These are phyloP conservation scores for Apostichopus leukothele DNA, from an alignment of 53 echinoderm and acorn worm genomes.

Conservation along the genomic window DNA sequence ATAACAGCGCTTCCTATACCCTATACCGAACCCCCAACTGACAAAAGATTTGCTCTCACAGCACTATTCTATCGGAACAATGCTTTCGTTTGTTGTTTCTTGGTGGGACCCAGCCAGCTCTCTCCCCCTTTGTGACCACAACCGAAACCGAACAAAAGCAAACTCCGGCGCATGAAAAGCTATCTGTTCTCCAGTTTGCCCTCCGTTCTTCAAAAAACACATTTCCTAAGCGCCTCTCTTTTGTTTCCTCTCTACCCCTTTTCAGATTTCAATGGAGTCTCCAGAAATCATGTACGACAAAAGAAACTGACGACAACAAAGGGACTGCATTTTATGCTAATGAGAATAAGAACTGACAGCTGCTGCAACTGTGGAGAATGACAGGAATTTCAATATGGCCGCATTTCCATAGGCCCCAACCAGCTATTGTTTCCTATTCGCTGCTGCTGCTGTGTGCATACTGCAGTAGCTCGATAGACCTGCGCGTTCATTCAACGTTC, in stretches of 20 bases:
- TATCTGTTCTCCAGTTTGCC: not conserved
- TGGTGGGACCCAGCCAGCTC: slow-evolving; percentile 19
- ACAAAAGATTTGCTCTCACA: slow-evolving; percentile 12
- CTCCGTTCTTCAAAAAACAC: slow-evolving; percentile 24
- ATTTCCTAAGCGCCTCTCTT: slow-evolving; percentile 25
- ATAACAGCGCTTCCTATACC: not conserved
- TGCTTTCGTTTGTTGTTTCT: slow-evolving; percentile 21
- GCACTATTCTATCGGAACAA: slow-evolving; percentile 5
- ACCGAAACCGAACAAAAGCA: slow-evolving; percentile 36
- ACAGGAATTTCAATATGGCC: slow-evolving; percentile 50
- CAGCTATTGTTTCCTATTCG: slow-evolving; percentile 42
- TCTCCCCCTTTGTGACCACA: slow-evolving; percentile 16
- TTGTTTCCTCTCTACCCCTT: slow-evolving; percentile 14
- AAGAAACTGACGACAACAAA: slow-evolving; percentile 29
- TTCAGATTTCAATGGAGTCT: not conserved
- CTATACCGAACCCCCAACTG: slow-evolving; percentile 7
- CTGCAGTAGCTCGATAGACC: slow-evolving; percentile 25
- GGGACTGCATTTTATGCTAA: slow-evolving; percentile 48
- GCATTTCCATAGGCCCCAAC: slow-evolving; percentile 35
- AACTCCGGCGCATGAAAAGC: not conserved
- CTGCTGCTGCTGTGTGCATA: slow-evolving; percentile 33
- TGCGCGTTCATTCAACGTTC: slow-evolving; percentile 23
- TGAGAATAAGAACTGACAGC: slow-evolving; percentile 39
- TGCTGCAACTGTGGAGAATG: slow-evolving; percentile 36
- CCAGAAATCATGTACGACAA: not conserved